Evolutionary conservation across 2,797 vertebrate genomes (phyloP).

Genomic region (Hydrolagus colliei): DNA sequence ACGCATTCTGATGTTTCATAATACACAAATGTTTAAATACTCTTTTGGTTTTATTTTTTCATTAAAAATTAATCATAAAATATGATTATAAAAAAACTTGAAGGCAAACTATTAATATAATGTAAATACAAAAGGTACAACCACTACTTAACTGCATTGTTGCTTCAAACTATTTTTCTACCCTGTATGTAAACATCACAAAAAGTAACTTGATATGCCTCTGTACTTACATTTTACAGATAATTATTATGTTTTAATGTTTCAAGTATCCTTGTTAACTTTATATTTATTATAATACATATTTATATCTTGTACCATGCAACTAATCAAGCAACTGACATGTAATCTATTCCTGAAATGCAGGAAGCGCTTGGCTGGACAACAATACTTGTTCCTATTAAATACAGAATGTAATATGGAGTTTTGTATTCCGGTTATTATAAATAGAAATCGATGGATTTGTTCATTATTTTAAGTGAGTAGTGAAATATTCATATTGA

Average conservation of each 20-base stretch:
- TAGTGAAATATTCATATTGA: too few relatives aligned
- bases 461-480: too few relatives aligned
- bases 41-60: not conserved
- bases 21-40: not conserved
- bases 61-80: not conserved
- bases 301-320: not conserved
- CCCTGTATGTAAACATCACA: not conserved
- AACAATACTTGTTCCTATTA: too few relatives aligned
- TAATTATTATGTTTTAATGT: not conserved
- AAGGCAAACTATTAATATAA: not conserved
- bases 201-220: not conserved
- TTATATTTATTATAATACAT: conserved; percentile 14
- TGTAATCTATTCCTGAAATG: not conserved
- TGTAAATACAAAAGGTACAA: not conserved
- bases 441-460: too few relatives aligned
- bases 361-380: not conserved
- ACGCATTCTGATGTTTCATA: not conserved
- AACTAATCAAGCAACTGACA: conserved; percentile 1
- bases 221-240: not conserved
- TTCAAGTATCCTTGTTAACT: not conserved
- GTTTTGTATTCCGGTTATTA: too few relatives aligned
- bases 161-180: not conserved
- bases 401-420: too few relatives aligned
- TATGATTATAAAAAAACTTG: not conserved
- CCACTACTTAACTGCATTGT: not conserved